Conservation (phyloP, 2,888 invertebrate genomes). For the Synanthedon myopaeformis region DNA sequence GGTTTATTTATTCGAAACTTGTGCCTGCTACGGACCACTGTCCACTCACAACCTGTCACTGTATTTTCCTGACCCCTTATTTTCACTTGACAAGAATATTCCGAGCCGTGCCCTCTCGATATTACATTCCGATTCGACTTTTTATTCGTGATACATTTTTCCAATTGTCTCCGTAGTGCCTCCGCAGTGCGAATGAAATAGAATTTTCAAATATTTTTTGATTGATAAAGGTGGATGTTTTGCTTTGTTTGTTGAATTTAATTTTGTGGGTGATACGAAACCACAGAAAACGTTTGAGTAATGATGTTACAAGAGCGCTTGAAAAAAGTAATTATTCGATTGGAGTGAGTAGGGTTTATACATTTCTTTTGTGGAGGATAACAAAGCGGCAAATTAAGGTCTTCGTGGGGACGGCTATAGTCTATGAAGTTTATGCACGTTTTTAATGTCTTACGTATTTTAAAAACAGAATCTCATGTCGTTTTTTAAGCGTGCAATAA, state of each 20-base stretch:
- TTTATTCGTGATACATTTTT: constrained; percentile 31
- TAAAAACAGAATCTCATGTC: no score
- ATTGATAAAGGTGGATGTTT: constrained; percentile 69
- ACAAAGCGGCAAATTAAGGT: no score
- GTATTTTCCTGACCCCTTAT: constrained; percentile 64
- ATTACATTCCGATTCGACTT: constrained; percentile 68
- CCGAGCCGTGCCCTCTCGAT: constrained; percentile 53
- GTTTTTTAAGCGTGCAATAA: no score
- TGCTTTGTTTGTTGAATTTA: constrained; percentile 68
- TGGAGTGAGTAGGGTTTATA: background rate
- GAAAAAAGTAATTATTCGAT: constrained; percentile 43
- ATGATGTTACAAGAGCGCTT: constrained; percentile 49
- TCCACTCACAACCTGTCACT: constrained; percentile 64
- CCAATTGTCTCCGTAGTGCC: constrained; percentile 30
- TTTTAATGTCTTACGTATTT: no score
- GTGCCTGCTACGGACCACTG: constrained; percentile 52
- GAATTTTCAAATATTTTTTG: constrained; percentile 69
- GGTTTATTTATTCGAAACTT: constrained; percentile 64
- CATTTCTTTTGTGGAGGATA: no score
- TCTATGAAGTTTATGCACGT: no score
- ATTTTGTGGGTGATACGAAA: constrained; percentile 58
- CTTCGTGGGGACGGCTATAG: no score
- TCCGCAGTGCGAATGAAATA: constrained; percentile 57
- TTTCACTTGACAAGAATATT: constrained; percentile 69
- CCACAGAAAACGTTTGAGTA: constrained; percentile 63